Conservation (phyloP, 1,140 invertebrate genomes). For the Portunus trituberculatus region DNA sequence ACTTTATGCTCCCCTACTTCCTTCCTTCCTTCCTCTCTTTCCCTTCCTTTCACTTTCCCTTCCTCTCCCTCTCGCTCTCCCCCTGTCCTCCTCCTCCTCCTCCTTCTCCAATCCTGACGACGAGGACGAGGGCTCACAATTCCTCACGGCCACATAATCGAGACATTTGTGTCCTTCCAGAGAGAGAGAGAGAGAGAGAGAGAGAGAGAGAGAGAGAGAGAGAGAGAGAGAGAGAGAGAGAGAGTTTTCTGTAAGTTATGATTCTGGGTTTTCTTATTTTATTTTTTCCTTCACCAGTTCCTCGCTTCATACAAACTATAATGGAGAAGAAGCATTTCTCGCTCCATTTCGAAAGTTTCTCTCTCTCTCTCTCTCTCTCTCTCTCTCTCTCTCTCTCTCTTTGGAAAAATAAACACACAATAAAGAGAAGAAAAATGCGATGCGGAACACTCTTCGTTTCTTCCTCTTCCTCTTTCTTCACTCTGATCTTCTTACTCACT, state of each 20-base stretch:
- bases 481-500: too few relatives aligned
- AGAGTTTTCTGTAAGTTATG: not conserved
- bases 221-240: constrained; percentile 20
- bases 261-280: not conserved
- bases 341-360: too few relatives aligned
- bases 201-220: constrained; percentile 12
- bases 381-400: too few relatives aligned
- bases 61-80: too few relatives aligned
- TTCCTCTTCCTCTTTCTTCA: too few relatives aligned
- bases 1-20: not conserved
- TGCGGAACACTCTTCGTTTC: too few relatives aligned
- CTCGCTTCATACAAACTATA: not conserved
- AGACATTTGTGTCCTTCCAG: not conserved
- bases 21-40: not conserved
- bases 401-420: too few relatives aligned
- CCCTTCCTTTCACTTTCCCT: not conserved
- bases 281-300: not conserved
- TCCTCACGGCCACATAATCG: not conserved
- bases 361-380: too few relatives aligned
- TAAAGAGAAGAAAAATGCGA: too few relatives aligned
- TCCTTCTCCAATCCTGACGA: too few relatives aligned
- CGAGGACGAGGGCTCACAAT: not conserved
- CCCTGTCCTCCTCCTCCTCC: too few relatives aligned
- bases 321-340: too few relatives aligned
- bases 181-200: constrained; percentile 1